These are phyloP conservation scores for Gallinago media DNA, from an alignment of 2,113 vertebrate species.

Conservation along the genomic window DNA sequence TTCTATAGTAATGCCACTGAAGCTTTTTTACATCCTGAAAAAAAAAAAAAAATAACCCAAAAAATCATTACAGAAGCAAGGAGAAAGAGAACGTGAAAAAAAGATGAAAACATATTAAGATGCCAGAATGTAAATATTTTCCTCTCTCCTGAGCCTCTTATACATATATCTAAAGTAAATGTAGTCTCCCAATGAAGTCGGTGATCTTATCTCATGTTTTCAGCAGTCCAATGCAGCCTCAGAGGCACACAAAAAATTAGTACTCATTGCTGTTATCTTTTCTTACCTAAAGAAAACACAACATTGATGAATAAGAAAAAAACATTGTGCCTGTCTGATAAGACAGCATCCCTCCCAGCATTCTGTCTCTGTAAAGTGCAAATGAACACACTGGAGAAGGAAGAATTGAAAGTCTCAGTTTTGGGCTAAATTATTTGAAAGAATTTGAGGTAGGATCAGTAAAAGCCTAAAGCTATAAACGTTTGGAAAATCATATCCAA, in stretches of 20 bases:
- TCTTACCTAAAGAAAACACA: background rate
- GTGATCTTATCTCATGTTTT: constrained; percentile 41
- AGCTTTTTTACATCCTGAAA: background rate
- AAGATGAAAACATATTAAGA: background rate
- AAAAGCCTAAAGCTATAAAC: background rate
- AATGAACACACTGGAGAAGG: background rate
- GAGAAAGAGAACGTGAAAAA: constrained; percentile 10
- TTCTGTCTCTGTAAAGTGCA: background rate
- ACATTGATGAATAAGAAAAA: constrained; percentile 13
- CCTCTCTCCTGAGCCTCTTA: constrained; percentile 10
- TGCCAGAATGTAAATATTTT: constrained; percentile 23
- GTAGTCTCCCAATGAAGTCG: background rate
- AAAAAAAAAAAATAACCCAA: background rate
- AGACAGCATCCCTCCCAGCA: background rate
- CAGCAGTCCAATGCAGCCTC: background rate
- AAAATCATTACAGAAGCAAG: background rate
- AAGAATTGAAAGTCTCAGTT: background rate
- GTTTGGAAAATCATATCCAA: background rate
- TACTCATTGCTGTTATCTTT: constrained; percentile 29
- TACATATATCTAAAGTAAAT: constrained; percentile 8
- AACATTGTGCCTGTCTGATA: background rate
- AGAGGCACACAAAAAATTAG: constrained; percentile 18
- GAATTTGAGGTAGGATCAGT: background rate
- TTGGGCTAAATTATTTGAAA: background rate
- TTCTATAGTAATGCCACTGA: background rate